Conservation (phyloP, 2,797 vertebrate genomes). For the Acridotheres tristis region DNA sequence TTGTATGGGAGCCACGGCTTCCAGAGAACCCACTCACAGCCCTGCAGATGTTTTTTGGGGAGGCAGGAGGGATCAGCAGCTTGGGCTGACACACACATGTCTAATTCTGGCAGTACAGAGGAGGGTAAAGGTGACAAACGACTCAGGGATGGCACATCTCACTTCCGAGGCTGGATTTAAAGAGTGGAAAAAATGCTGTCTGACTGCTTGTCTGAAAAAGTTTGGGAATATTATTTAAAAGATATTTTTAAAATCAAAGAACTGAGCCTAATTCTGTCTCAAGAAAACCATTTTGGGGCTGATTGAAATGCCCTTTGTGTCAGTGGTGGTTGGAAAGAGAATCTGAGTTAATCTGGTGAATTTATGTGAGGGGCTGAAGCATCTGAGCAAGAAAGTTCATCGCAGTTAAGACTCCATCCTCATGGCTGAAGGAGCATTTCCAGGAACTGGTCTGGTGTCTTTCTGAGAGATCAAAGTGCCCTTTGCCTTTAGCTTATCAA, state of each 20-base stretch:
- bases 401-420: neutral
- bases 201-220: neutral
- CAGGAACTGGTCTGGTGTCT: neutral
- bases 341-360: neutral
- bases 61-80: neutral
- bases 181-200: neutral
- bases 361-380: neutral
- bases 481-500: neutral
- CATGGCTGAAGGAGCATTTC: neutral
- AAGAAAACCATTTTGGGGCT: neutral
- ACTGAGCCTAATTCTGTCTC: neutral
- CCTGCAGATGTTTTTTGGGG: neutral
- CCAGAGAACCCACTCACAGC: neutral
- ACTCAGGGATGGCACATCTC: neutral
- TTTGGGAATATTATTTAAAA: neutral
- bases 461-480: neutral
- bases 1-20: constrained; percentile 51
- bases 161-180: neutral
- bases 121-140: neutral
- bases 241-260: neutral
- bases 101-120: constrained; percentile 17
- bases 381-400: neutral
- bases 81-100: neutral
- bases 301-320: neutral
- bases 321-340: neutral